These are phyloP conservation scores for Epicauta chinensis DNA, from an alignment of 1,140 invertebrate genomes.

Conservation along the genomic window DNA sequence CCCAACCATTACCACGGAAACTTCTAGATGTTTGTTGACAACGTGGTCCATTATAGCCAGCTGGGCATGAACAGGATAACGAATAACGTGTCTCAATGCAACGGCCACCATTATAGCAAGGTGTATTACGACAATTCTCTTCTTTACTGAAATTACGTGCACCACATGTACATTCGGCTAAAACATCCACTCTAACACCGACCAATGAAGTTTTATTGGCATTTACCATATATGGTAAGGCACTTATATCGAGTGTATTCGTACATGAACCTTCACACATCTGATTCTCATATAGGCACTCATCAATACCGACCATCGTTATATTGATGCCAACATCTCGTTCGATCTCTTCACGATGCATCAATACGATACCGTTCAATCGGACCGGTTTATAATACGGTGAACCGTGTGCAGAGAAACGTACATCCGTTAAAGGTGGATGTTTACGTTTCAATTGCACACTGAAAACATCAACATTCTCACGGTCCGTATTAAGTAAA, in stretches of 20 bases:
- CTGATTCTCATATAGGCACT: conserved; percentile 92
- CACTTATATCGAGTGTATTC: conserved; percentile 82
- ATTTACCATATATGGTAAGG: conserved; percentile 90
- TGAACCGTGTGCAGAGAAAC: conserved; percentile 92
- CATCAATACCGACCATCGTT: conserved; percentile 96
- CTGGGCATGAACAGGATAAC: conserved; percentile 80
- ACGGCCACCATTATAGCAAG: conserved; percentile 91
- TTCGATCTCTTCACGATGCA: conserved; percentile 92
- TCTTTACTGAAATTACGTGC: conserved; percentile 83
- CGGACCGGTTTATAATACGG: conserved; percentile 93
- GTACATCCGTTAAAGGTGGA: conserved; percentile 85
- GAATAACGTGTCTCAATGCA: conserved; percentile 86
- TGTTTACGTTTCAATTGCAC: conserved; percentile 80
- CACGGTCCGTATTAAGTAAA: conserved; percentile 71
- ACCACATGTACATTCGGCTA: conserved; percentile 86
- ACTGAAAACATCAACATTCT: conserved; percentile 94
- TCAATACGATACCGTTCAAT: conserved; percentile 89
- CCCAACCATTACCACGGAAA: conserved; percentile 89
- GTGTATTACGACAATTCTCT: conserved; percentile 82
- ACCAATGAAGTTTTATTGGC: conserved; percentile 93
- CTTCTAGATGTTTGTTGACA: conserved; percentile 94
- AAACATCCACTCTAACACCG: conserved; percentile 81
- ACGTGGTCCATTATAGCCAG: conserved; percentile 86
- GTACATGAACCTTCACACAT: conserved; percentile 95
- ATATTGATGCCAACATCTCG: conserved; percentile 90